Percentiles rank a stretch among this genome's conserved stretches.
phyloP scores from a whole-genome alignment of 2,888 invertebrate species.

The Anthophora plumipes region DNA sequence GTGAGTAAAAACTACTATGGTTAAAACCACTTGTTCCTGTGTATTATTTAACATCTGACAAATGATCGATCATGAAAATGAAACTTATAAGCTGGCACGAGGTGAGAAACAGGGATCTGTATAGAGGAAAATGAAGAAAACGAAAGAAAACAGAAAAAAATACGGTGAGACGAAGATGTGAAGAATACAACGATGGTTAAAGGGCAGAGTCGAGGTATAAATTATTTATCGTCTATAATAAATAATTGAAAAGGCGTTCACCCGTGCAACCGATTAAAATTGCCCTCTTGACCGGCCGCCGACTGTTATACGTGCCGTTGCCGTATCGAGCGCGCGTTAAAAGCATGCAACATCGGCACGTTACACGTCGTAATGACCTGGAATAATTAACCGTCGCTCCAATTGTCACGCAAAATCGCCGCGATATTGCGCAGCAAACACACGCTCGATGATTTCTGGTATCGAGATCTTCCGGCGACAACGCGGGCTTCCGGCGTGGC shows the following conservation, averaged over 20 bases:
- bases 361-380: conserved; percentile 68
- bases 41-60: conserved; percentile 22
- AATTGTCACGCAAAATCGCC: conserved; percentile 46
- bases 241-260: conserved; percentile 46
- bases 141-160: neutral
- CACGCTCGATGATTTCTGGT: conserved; percentile 3
- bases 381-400: conserved; percentile 70
- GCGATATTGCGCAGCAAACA: conserved; percentile 50
- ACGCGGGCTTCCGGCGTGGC: neutral
- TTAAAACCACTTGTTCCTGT: neutral
- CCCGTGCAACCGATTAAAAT: conserved; percentile 52
- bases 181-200: neutral
- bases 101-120: neutral
- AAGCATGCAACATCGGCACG: conserved; percentile 52
- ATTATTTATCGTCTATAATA: conserved; percentile 32
- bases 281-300: conserved; percentile 13
- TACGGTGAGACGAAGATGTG: neutral
- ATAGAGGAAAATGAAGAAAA: neutral
- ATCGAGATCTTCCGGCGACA: neutral
- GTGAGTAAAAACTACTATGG: conserved; percentile 3
- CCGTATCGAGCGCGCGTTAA: conserved; percentile 67
- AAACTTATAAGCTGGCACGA: neutral
- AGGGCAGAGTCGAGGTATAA: conserved; percentile 11
- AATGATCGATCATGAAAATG: conserved; percentile 27
- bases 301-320: conserved; percentile 28